phyloP scores from a whole-genome alignment of 2,888 invertebrate genomes.

The Eupithecia exiguata region DNA sequence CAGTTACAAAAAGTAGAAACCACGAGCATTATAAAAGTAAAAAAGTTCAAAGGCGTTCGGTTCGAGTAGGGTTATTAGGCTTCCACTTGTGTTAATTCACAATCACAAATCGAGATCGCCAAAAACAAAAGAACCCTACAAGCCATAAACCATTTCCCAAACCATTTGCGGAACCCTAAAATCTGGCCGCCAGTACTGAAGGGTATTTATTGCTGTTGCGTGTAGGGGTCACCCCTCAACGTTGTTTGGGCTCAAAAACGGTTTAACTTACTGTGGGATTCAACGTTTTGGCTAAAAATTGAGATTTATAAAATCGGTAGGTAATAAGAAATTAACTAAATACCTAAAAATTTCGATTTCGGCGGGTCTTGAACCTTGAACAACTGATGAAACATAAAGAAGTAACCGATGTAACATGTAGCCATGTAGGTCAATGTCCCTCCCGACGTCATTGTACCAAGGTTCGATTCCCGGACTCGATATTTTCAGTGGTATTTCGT shows the following conservation, averaged over 20 bases:
- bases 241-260: neutral
- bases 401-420: slow-evolving; percentile 25
- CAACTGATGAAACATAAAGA: too few species aligned
- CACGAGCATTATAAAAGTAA: neutral
- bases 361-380: too few species aligned
- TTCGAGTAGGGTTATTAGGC: neutral
- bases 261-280: neutral
- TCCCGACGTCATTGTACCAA: slow-evolving; percentile 50
- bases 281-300: neutral
- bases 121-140: slow-evolving; percentile 6
- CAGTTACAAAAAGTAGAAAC: neutral
- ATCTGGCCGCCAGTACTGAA: slow-evolving; percentile 18
- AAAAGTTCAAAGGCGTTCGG: neutral
- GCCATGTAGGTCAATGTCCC: slow-evolving; percentile 56
- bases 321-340: too few species aligned
- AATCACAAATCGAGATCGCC: neutral
- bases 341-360: too few species aligned
- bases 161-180: slow-evolving; percentile 21
- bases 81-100: neutral
- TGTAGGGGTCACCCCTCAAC: slow-evolving; percentile 6
- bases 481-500: slow-evolving; percentile 36
- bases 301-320: neutral
- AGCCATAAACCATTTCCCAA: neutral
- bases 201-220: slow-evolving; percentile 20
- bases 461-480: slow-evolving; percentile 47